Evolutionary conservation across 2,888 invertebrate species (phyloP), one percentile per base, ranked within the genome.

Genomic region (Limnephilus auricula): DNA sequence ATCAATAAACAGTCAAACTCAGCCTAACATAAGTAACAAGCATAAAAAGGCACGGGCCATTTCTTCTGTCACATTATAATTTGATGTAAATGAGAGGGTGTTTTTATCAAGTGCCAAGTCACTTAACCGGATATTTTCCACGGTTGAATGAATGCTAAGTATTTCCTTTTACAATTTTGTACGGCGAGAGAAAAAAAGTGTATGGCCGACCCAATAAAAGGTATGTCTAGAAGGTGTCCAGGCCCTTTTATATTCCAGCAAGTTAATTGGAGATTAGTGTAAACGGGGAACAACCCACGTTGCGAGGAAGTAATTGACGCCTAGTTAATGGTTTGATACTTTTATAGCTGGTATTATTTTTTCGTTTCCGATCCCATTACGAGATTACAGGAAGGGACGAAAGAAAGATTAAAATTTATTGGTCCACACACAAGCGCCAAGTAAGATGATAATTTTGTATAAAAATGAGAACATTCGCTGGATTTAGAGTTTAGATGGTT

Each of bases 101-200:
- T 82, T 82, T 82, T 82, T 25, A 25, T 82, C 32, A 82, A 82
- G 82, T 82, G 82, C 82, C 82, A 32, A 32, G 82, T 25, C 34
- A 82, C 34, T 82, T 34, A 82, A 32, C 34, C 2, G 9, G 34
- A 82, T 34, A 34, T 37, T 34, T 34, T 32, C 25, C 82, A 25
- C 37, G 31, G n/a, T 40, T 40, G n/a, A 40, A 34, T 85, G 40
- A 40, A 40, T 85, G 37, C 45, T 40, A 85, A 85, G 85, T 30
- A 85, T 85, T 85, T 85, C 85, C 85, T 85, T 40, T 85, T 85
- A 34, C 85, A 40, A 85, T 40, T 85, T 85, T 85, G 34, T 85
- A 82, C 34, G 32, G 32, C 34, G 82, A 34, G 82, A 82, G 34
- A 82, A 82, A 37, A 40, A 82, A 82, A 9, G 32, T 32, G 25